Base-by-base conservation (phyloP, 2,888 invertebrate genomes). In the Eristalis arbustorum region DNA sequence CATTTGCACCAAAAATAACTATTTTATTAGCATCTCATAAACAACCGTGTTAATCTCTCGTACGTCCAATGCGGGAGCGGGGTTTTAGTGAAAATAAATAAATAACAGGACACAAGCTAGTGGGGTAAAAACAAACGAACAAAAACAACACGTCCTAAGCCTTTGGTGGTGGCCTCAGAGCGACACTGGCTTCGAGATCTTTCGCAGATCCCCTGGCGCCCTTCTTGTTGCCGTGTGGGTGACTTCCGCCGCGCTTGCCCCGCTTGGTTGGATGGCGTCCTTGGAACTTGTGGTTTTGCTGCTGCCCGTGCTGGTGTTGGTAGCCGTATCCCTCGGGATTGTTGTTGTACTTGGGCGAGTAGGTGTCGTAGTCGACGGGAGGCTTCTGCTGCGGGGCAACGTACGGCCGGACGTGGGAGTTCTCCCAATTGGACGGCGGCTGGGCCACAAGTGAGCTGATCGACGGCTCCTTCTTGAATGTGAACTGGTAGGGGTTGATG, bases 281-380 rank as follows among this genome's bases (percentile, higher is more conserved):
- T 31, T 89, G 71, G 42, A 88, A 89, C 80, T 88, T 89, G 64
- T 88, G 89, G 63, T 73, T 84, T 23, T 57, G 49, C 49, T 49
- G 49, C 8, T 49, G 68, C 56, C 23, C 73, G 10, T 84, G 87
- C 11, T 91, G 90, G 49, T 92, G 92, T 87, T 92, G 93, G 37
- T 92, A 92, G 68, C 92, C 92, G 82, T 91, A 92, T 2, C 92
- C 92, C 75, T 93, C 92, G 8, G 92, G 92, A 89, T 93, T 92
- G 56, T 93, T 92, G 67, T 92, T 93, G 71, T 90, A 92, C 88
- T 92, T 92, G 18, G 92, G 92, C 85, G 90, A 92, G 71, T 93
- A 93, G 68, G 91, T 92, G 66, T 93, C 92, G 64, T 90, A 91
- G 10, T 91, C 91, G 6, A 91, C 66, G 78, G 62, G 89, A 0